Percentiles rank a stretch among this genome's conserved stretches.
phyloP scores from a whole-genome alignment of 1,140 invertebrate genomes.

The Centruroides vittatus region DNA sequence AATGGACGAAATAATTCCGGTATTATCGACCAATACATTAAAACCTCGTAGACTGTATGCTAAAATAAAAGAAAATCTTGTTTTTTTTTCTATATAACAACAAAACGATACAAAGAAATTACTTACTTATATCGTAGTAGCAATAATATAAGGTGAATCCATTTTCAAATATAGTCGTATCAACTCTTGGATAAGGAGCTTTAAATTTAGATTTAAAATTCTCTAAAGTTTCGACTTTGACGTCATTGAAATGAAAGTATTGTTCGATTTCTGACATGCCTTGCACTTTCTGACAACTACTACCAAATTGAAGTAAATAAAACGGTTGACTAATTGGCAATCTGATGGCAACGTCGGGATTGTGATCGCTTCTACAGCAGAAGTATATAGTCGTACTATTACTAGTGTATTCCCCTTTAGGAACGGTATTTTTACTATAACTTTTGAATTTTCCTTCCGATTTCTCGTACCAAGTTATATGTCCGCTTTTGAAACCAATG shows the following conservation, averaged over 20 bases:
- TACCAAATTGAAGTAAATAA: conserved; percentile 22
- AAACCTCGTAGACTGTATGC: conserved; percentile 20
- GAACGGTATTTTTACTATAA: conserved; percentile 9
- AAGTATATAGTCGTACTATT: conserved; percentile 20
- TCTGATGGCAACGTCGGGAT: conserved; percentile 15
- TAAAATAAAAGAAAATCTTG: neutral
- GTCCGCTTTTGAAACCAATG: conserved; percentile 18
- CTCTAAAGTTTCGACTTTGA: neutral
- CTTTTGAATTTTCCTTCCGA: conserved; percentile 2
- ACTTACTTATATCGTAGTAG: conserved; percentile 23
- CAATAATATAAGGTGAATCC: conserved; percentile 22
- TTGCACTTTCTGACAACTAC: conserved; percentile 22
- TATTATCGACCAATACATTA: conserved; percentile 18
- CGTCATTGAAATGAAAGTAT: conserved; percentile 24
- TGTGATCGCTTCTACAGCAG: conserved; percentile 22
- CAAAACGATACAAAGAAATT: neutral
- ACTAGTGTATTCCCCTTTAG: conserved; percentile 18
- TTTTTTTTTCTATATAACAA: neutral
- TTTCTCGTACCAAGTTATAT: conserved; percentile 18
- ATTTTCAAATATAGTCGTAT: conserved; percentile 20
- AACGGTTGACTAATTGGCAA: conserved; percentile 21
- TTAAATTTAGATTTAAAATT: conserved; percentile 11
- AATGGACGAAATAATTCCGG: conserved; percentile 13
- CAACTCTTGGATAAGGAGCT: conserved; percentile 17
- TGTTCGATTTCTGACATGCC: conserved; percentile 22